Conservation (phyloP, 2,113 vertebrate genomes). For the Oncorhynchus kisutch region DNA sequence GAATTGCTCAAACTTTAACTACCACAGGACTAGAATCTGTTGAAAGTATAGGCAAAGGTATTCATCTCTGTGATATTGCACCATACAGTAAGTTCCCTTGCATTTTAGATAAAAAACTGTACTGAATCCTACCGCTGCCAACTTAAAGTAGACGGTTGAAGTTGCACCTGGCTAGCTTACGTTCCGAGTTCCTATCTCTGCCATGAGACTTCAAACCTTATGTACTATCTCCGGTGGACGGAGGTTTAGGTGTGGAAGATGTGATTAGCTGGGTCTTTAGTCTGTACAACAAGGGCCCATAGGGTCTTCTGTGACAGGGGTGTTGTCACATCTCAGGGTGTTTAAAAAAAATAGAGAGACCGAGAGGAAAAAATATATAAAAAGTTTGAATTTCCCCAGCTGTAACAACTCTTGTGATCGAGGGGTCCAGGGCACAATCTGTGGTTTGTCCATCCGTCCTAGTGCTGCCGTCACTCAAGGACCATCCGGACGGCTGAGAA, state of each 20-base stretch:
- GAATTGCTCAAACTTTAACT: neutral
- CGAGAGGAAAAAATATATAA: conserved; percentile 33
- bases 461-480: conserved; percentile 40
- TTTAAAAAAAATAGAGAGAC: conserved; percentile 10
- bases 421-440: conserved; percentile 38
- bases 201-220: neutral
- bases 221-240: neutral
- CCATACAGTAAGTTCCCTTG: neutral
- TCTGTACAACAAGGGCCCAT: conserved; percentile 32
- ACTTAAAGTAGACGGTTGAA: neutral
- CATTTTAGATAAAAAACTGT: neutral
- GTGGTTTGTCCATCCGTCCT: conserved; percentile 23
- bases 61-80: too few relatives aligned
- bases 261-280: conserved; percentile 16
- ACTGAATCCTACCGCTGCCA: neutral
- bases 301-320: neutral
- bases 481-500: conserved; percentile 38
- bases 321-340: conserved; percentile 30
- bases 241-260: conserved; percentile 10
- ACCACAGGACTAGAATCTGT: neutral
- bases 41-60: conserved; percentile 2
- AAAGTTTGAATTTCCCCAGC: conserved; percentile 51
- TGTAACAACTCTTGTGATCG: conserved; percentile 52
- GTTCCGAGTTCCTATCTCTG: neutral
- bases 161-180: neutral